phyloP scores from a whole-genome alignment of 2,113 vertebrate species.

The Oxyura jamaicensis region DNA sequence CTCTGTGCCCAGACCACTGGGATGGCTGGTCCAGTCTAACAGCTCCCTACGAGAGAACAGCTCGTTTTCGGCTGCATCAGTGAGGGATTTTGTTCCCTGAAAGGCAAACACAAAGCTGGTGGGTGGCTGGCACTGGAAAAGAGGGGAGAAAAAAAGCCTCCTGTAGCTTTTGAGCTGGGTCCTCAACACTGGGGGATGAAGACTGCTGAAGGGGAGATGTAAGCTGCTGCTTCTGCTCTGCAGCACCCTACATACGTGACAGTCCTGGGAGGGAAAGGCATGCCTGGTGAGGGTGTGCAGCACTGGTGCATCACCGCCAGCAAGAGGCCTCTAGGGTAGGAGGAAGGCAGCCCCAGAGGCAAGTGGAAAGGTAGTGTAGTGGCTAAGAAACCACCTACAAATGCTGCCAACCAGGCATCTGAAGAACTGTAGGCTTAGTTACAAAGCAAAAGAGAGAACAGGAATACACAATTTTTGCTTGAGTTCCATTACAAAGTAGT shows the following conservation, averaged over 20 bases:
- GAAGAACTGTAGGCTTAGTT: not conserved
- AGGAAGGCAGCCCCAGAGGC: not conserved
- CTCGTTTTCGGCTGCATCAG: not conserved
- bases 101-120: not conserved
- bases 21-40: not conserved
- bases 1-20: fast-evolving
- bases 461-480: not conserved
- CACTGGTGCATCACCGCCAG: not conserved
- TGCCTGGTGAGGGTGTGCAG: not conserved
- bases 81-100: not conserved
- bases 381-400: not conserved
- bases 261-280: not conserved
- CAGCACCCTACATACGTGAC: fast-evolving
- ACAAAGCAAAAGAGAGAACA: not conserved
- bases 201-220: not conserved
- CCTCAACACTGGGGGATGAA: fast-evolving
- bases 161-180: not conserved
- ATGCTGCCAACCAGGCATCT: not conserved
- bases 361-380: not conserved
- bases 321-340: not conserved
- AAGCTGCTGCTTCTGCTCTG: not conserved
- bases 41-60: not conserved
- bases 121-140: not conserved
- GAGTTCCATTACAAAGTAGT: not conserved
- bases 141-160: not conserved